Evolutionary conservation across 2,888 invertebrate species (phyloP).

Genomic region (Nomada lathburiana): DNA sequence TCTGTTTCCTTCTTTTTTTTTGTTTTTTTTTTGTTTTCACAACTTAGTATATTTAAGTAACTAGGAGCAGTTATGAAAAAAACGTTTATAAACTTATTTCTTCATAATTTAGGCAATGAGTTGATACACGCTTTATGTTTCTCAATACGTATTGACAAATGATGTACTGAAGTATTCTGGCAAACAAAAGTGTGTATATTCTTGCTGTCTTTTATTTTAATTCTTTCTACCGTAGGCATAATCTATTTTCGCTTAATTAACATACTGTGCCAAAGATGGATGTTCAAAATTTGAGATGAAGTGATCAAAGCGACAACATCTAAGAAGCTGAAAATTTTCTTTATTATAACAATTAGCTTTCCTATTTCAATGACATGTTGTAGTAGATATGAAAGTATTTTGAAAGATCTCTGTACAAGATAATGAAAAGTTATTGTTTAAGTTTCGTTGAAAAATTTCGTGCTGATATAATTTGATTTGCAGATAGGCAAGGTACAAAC

Average conservation of each 20-base stretch:
- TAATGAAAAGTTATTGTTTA: constrained; percentile 20
- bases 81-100: constrained; percentile 52
- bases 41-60: constrained; percentile 53
- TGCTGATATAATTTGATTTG: constrained; percentile 36
- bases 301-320: constrained; percentile 60
- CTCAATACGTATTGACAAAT: constrained; percentile 16
- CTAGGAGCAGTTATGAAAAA: constrained; percentile 14
- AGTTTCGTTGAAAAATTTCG: constrained; percentile 23
- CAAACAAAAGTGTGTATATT: constrained; percentile 53
- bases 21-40: constrained; percentile 32
- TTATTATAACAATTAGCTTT: constrained; percentile 62
- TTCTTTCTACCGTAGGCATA: constrained; percentile 57
- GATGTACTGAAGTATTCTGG: constrained; percentile 33
- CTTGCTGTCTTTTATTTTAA: constrained; percentile 54
- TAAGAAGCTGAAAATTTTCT: constrained; percentile 73
- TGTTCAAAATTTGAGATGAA: constrained; percentile 78
- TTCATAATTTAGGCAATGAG: constrained; percentile 42
- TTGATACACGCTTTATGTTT: constrained; percentile 32
- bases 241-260: constrained; percentile 74
- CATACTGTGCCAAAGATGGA: constrained; percentile 81
- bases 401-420: constrained; percentile 27
- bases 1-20: constrained; percentile 13
- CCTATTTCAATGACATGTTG: constrained; percentile 43
- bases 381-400: constrained; percentile 32
- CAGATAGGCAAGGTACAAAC: constrained; percentile 9